Percentiles rank a stretch among this genome's conserved stretches.
phyloP scores from a whole-genome alignment of 2,797 vertebrate genomes.

The Mormyrops attenuatus region DNA sequence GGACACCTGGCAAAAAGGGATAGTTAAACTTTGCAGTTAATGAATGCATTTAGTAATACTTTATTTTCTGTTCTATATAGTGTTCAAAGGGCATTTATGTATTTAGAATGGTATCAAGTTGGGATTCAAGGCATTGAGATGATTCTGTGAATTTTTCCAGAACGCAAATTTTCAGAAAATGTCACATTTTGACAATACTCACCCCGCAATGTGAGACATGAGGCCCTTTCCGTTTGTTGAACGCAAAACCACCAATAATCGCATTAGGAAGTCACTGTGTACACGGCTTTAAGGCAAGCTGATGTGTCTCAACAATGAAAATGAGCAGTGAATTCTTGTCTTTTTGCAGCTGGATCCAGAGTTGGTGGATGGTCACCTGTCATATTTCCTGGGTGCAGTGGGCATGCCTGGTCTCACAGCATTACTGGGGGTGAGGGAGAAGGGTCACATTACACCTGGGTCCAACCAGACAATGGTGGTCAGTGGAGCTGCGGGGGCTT shows the following conservation, averaged over 20 bases:
- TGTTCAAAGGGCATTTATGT: too few species aligned
- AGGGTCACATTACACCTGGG: slow-evolving; percentile 73
- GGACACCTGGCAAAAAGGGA: not conserved
- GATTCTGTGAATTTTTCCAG: too few species aligned
- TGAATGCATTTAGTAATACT: not conserved
- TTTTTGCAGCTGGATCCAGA: slow-evolving; percentile 68
- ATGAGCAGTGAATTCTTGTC: not conserved
- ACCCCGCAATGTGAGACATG: not conserved
- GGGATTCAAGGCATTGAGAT: too few species aligned
- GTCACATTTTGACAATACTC: too few species aligned
- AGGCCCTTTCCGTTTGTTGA: not conserved
- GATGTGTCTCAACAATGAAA: not conserved
- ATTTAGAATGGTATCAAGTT: too few species aligned
- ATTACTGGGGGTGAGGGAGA: slow-evolving; percentile 79
- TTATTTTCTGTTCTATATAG: too few species aligned
- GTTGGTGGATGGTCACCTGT: slow-evolving; percentile 76
- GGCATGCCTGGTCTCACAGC: slow-evolving; percentile 85
- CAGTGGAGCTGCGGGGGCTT: slow-evolving; percentile 88
- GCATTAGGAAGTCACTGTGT: not conserved
- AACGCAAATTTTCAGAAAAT: too few species aligned
- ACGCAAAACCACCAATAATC: not conserved
- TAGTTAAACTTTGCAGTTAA: not conserved
- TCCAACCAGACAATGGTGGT: slow-evolving; percentile 88
- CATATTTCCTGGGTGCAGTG: slow-evolving; percentile 81
- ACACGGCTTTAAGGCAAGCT: not conserved